Conservation (phyloP, 64 coral and sea anemone species). For the Dendrophyllia cribrosa region DNA sequence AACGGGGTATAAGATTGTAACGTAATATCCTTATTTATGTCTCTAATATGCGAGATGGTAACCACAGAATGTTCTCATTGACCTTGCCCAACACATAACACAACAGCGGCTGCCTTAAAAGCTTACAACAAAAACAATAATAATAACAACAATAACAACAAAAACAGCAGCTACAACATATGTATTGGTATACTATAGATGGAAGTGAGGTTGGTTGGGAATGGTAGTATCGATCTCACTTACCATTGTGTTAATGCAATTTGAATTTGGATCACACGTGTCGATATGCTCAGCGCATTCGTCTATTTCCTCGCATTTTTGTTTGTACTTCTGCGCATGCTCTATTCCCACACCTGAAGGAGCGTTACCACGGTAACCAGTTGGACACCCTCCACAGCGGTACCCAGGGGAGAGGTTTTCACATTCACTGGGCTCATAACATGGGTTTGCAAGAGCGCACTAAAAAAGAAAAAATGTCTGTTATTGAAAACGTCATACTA, state of each 20-base stretch:
- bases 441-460: constrained; percentile 84
- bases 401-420: constrained; percentile 90
- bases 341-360: constrained; percentile 89
- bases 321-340: constrained; percentile 81
- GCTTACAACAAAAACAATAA: too few relatives aligned
- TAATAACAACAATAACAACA: too few relatives aligned
- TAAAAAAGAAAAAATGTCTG: not conserved
- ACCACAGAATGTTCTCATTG: too few relatives aligned
- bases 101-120: too few relatives aligned
- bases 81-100: too few relatives aligned
- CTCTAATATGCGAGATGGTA: too few relatives aligned
- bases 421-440: constrained; percentile 73
- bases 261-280: constrained; percentile 85
- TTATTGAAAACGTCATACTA: too few relatives aligned
- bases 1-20: too few relatives aligned
- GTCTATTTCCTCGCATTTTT: constrained; percentile 90
- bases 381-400: constrained; percentile 91
- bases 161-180: too few relatives aligned
- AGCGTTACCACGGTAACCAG: constrained; percentile 91
- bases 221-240: not conserved
- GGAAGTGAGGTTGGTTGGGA: not conserved
- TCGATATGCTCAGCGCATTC: constrained; percentile 87
- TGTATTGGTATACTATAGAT: too few relatives aligned
- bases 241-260: constrained; percentile 93
- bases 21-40: too few relatives aligned